phyloP scores from a whole-genome alignment of 2,888 invertebrate species.

The Mylabris sibirica region DNA sequence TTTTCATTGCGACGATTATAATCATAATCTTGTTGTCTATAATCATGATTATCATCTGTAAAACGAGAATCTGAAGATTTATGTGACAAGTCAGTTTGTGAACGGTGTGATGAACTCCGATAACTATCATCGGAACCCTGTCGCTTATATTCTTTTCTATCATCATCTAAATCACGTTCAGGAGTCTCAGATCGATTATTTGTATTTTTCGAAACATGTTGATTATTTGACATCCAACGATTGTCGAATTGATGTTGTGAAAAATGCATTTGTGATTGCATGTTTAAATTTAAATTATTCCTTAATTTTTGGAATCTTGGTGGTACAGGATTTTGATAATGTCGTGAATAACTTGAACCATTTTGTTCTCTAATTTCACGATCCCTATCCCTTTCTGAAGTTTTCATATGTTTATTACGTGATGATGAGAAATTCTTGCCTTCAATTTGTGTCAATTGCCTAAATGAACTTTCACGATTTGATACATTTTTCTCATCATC shows the following conservation, averaged over 20 bases:
- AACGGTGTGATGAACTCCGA: slow-evolving; percentile 47
- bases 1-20: slow-evolving; percentile 42
- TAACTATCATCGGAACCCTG: slow-evolving; percentile 54
- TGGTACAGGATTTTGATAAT: slow-evolving; percentile 84
- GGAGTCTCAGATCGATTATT: slow-evolving; percentile 44
- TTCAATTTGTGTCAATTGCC: slow-evolving; percentile 60
- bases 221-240: slow-evolving; percentile 40
- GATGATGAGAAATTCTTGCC: slow-evolving; percentile 49
- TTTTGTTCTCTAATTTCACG: slow-evolving; percentile 58
- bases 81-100: slow-evolving; percentile 46
- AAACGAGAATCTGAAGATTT: slow-evolving; percentile 53
- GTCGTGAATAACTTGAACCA: slow-evolving; percentile 71
- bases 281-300: slow-evolving; percentile 58
- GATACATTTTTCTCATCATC: slow-evolving; percentile 20
- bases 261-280: slow-evolving; percentile 50
- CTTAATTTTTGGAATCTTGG: slow-evolving; percentile 84
- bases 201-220: slow-evolving; percentile 29
- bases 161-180: slow-evolving; percentile 48
- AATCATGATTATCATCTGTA: slow-evolving; percentile 58
- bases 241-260: slow-evolving; percentile 41
- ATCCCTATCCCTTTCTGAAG: slow-evolving; percentile 55
- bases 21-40: slow-evolving; percentile 46
- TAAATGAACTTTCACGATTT: slow-evolving; percentile 48
- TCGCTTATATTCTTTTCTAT: slow-evolving; percentile 53
- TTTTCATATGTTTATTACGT: slow-evolving; percentile 46